These are phyloP conservation scores for Muntiacus reevesi DNA, from an alignment of 2,113 vertebrate genomes.

Conservation along the genomic window DNA sequence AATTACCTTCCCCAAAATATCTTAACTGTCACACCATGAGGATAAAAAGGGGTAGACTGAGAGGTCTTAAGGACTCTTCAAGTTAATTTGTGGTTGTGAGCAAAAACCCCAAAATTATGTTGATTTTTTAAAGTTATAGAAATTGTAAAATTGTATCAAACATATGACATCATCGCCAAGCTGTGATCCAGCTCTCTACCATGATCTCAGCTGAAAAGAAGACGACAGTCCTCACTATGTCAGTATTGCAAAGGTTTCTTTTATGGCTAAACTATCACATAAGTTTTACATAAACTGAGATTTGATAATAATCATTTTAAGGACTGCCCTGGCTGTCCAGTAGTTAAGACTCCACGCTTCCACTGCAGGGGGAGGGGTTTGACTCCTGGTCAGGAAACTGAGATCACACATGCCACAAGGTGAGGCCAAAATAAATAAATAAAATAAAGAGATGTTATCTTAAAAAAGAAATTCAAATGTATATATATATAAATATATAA, in stretches of 20 bases:
- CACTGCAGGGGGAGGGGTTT: background rate
- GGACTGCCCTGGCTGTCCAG: background rate
- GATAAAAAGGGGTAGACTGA: background rate
- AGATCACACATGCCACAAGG: background rate
- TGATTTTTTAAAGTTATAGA: background rate
- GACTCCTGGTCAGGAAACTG: background rate
- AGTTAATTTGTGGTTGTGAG: background rate
- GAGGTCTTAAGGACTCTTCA: background rate
- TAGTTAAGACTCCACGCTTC: background rate
- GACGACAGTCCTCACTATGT: background rate
- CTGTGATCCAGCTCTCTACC: background rate
- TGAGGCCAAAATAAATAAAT: background rate
- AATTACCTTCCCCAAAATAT: background rate
- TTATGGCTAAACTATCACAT: background rate
- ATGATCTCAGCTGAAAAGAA: background rate
- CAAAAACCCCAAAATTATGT: constrained; percentile 5
- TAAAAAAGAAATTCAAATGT: background rate
- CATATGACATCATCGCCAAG: background rate
- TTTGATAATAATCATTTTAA: background rate
- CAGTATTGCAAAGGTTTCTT: background rate
- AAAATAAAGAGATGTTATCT: background rate
- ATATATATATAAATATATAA: background rate
- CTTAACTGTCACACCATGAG: background rate
- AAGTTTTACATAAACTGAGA: background rate
- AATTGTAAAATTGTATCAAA: background rate